phyloP scores from a whole-genome alignment of 2,888 invertebrate genomes.

The Stenurella melanura region DNA sequence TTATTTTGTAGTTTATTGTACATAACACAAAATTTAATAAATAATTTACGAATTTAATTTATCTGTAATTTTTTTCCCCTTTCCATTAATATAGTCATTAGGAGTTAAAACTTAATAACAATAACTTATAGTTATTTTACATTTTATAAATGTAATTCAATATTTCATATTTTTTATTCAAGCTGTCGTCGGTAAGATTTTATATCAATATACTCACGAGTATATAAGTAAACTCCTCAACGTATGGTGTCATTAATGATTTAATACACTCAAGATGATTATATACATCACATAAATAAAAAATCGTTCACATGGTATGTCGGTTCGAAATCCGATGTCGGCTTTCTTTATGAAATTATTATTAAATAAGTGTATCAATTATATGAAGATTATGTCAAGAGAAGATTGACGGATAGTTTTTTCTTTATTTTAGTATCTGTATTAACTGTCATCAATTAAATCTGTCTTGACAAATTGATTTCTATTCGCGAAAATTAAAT shows the following conservation, averaged over 20 bases:
- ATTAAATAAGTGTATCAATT: slow-evolving; percentile 4
- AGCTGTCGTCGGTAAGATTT: slow-evolving; percentile 2
- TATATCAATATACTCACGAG: slow-evolving; percentile 5
- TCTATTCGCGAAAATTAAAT: too few species aligned
- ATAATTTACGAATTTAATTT: too few species aligned
- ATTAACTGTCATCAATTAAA: too few species aligned
- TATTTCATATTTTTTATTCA: neutral
- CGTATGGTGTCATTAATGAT: neutral
- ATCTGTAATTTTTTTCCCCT: too few species aligned
- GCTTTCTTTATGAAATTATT: neutral
- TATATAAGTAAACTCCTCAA: neutral
- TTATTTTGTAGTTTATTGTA: too few species aligned
- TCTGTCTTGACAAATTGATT: too few species aligned
- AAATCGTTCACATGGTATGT: neutral
- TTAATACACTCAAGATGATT: slow-evolving; percentile 7
- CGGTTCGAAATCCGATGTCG: neutral
- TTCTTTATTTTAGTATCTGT: neutral
- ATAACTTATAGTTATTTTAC: too few species aligned
- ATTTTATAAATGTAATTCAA: neutral
- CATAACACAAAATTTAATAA: too few species aligned
- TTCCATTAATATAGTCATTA: too few species aligned
- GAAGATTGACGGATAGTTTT: neutral
- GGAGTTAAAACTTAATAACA: too few species aligned
- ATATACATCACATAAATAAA: slow-evolving; percentile 2
- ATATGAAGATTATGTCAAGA: neutral